Conservation (phyloP, 2,797 vertebrate species). For the Hybognathus amarus region DNA sequence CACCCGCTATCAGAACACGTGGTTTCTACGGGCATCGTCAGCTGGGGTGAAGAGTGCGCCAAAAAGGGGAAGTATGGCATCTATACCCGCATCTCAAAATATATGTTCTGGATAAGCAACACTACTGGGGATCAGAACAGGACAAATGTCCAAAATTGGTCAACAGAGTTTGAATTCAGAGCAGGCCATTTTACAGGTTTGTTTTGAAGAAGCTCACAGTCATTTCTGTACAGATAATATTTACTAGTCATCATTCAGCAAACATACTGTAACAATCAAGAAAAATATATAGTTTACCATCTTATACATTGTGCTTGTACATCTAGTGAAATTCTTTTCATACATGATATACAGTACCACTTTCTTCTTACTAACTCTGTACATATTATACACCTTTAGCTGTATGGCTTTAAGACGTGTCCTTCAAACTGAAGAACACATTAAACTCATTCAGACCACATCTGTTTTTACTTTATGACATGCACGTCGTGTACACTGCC, state of each 20-base stretch:
- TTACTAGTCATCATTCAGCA: constrained; percentile 50
- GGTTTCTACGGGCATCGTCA: constrained; percentile 95
- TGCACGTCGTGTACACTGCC: neutral
- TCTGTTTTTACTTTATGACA: constrained; percentile 15
- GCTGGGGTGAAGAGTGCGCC: constrained; percentile 96
- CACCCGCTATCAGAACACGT: constrained; percentile 80
- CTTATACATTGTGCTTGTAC: constrained; percentile 47
- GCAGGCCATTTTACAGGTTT: neutral
- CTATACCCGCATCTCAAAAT: constrained; percentile 91
- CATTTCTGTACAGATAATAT: constrained; percentile 31
- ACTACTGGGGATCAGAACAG: constrained; percentile 64
- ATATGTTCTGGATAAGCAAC: constrained; percentile 73
- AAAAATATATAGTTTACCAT: constrained; percentile 45
- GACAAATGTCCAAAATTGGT: constrained; percentile 14
- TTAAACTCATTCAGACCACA: constrained; percentile 19
- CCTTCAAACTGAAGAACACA: constrained; percentile 15
- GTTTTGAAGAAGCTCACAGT: neutral
- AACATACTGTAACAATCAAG: constrained; percentile 32
- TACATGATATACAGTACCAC: constrained; percentile 14
- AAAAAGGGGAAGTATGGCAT: constrained; percentile 87
- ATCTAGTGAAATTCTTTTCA: constrained; percentile 26
- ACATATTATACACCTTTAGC: constrained; percentile 34
- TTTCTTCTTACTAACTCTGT: constrained; percentile 25
- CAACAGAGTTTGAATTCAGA: neutral
- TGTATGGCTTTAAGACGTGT: constrained; percentile 45